Evolutionary conservation across 2,888 invertebrate species (phyloP), one percentile per base, ranked within the genome.

Genomic region (Bimastos eiseni): DNA sequence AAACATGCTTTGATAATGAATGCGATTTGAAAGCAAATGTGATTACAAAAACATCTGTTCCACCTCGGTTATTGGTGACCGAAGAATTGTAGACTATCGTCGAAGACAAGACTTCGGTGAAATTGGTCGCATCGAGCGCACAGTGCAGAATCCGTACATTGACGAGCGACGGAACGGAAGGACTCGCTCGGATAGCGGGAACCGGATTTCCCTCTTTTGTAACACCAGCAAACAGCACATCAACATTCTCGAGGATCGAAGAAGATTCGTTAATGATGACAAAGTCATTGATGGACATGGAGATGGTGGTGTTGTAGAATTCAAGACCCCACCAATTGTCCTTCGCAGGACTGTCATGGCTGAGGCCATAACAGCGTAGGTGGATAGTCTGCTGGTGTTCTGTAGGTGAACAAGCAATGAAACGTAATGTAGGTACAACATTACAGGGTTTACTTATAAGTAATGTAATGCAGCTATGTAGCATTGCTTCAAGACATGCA

Each of bases 361-460:
- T 91, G 92, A 97, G 96, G 0, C 98, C 97, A 89, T 96, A 96
- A 95, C 99, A 99, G 94, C 97, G 96, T 90, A 99, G 97, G 21
- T 97, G 98, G 91, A 99, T 96, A 94, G 98, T 98, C 55, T 98
- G 98, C 95, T 99, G 99, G 94, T 98, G 98, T 95, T 98, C 96
- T 96, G 94, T 19, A 92, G 92, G 34, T 21, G 34, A 36, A 55
- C 44, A 89, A 30, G 21, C 30, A 33, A 30, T n/a, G 70, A 11
- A 70, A 70, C 8, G 70, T 13, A 70, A 2, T n/a, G 44, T 41
- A 44, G 8, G 89, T n/a, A 37, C n/a, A n/a, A n/a, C n/a, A 41
- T 41, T 41, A 11, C 8, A 11, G n/a, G n/a, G n/a, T n/a, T 41
- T 41, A 41, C 41, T 41, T 41, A 41, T 15, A 38, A 4, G 33